Evolutionary conservation across 2,797 vertebrate genomes (phyloP).

Genomic region (Tokudaia muenninki): DNA sequence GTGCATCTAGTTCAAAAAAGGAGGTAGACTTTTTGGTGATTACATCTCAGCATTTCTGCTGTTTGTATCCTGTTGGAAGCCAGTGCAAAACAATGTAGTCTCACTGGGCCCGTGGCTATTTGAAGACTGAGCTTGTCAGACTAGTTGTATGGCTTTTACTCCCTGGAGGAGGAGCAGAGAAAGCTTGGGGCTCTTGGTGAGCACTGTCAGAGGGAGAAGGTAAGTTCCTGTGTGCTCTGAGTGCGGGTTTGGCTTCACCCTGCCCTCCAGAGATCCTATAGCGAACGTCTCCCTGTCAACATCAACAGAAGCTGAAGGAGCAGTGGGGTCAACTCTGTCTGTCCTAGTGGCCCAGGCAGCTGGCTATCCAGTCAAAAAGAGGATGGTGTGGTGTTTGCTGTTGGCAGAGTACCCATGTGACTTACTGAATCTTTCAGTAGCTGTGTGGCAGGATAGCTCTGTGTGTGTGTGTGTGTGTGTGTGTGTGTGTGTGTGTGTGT

Average conservation of each 20-base stretch:
- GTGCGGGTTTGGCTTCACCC: not conserved
- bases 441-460: not conserved
- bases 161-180: slow-evolving; percentile 10
- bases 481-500: not conserved
- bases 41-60: not conserved
- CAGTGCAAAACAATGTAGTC: not conserved
- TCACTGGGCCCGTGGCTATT: not conserved
- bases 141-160: slow-evolving; percentile 75
- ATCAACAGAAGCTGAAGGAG: slow-evolving; percentile 32
- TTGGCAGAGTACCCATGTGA: slow-evolving; percentile 30
- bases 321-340: not conserved
- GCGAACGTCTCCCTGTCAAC: not conserved
- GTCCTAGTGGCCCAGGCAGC: not conserved
- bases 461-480: not conserved
- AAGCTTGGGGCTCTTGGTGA: not conserved
- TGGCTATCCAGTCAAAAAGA: not conserved
- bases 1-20: not conserved
- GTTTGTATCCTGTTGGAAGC: not conserved
- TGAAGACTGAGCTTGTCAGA: slow-evolving; percentile 65
- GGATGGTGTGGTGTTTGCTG: not conserved
- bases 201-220: not conserved
- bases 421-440: slow-evolving; percentile 68
- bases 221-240: not conserved
- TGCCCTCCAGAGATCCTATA: not conserved
- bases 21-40: not conserved